A percentile compares a stretch with the other conserved stretches of the same genome.
Conservation (phyloP, 2,888 invertebrate genomes). For the Acleris literana region DNA sequence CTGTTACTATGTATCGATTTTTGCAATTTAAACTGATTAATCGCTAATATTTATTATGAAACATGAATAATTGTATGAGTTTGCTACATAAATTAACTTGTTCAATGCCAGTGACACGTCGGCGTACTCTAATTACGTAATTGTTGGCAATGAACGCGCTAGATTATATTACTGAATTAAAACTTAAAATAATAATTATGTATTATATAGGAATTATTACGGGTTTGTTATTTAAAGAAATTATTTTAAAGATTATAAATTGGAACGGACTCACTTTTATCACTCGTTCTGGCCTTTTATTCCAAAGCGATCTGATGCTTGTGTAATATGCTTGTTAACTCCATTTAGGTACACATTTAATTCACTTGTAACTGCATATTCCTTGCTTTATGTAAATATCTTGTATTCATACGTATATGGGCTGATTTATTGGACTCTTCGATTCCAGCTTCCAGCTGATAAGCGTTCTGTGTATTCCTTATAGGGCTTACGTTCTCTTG, state of each 20-base stretch:
- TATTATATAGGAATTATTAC: slow-evolving; percentile 4
- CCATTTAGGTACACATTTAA: neutral
- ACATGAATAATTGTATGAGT: too few species aligned
- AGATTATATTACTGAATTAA: neutral
- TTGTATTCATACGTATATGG: too few species aligned
- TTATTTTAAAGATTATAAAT: neutral
- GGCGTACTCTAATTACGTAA: too few species aligned
- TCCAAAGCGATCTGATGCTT: neutral
- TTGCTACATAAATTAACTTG: too few species aligned
- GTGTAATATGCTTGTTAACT: neutral
- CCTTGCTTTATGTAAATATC: too few species aligned
- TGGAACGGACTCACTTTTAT: slow-evolving; percentile 16
- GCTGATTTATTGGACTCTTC: too few species aligned
- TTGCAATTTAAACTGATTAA: too few species aligned
- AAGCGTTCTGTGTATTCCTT: neutral
- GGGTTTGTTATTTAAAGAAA: neutral
- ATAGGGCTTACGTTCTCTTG: slow-evolving; percentile 1
- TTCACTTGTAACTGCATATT: neutral
- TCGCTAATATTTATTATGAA: too few species aligned
- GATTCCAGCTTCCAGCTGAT: neutral
- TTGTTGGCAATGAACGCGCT: neutral
- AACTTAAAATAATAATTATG: neutral
- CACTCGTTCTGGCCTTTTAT: slow-evolving; percentile 6
- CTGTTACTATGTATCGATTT: too few species aligned
- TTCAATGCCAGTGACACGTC: too few species aligned